Conservation (phyloP, 2,888 invertebrate genomes). For the Heliconius ethilla region DNA sequence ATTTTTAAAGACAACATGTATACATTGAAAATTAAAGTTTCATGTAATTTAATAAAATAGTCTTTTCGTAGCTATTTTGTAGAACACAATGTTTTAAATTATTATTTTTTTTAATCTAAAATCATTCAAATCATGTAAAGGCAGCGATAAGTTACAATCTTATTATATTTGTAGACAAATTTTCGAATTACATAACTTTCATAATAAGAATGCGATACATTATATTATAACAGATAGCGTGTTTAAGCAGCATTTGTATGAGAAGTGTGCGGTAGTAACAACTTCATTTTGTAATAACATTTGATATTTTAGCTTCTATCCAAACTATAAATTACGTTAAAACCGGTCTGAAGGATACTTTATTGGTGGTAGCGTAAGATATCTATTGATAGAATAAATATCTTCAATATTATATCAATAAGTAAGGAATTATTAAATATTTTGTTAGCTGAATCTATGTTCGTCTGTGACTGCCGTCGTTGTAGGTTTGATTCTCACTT, state of each 20-base stretch:
- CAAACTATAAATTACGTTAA: constrained; percentile 9
- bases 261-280: constrained; percentile 8
- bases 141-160: too few relatives aligned
- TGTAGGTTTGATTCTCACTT: not conserved
- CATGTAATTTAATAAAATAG: too few relatives aligned
- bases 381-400: not conserved
- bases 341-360: constrained; percentile 10
- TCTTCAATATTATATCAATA: not conserved
- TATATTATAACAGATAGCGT: constrained; percentile 12
- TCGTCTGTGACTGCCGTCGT: too few relatives aligned
- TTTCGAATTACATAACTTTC: not conserved
- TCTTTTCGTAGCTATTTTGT: too few relatives aligned
- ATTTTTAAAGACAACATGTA: too few relatives aligned
- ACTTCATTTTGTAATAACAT: constrained; percentile 27
- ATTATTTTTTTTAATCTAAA: too few relatives aligned
- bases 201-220: not conserved
- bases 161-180: too few relatives aligned
- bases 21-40: too few relatives aligned
- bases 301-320: constrained; percentile 17
- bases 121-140: too few relatives aligned
- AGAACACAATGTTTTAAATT: too few relatives aligned
- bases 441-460: too few relatives aligned
- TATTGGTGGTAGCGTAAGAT: not conserved
- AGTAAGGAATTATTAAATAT: too few relatives aligned
- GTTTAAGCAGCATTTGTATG: constrained; percentile 11